Percentiles rank a stretch among this genome's conserved stretches.
phyloP scores from a whole-genome alignment of 2,113 vertebrate genomes.

The Oenanthe oenanthe region DNA sequence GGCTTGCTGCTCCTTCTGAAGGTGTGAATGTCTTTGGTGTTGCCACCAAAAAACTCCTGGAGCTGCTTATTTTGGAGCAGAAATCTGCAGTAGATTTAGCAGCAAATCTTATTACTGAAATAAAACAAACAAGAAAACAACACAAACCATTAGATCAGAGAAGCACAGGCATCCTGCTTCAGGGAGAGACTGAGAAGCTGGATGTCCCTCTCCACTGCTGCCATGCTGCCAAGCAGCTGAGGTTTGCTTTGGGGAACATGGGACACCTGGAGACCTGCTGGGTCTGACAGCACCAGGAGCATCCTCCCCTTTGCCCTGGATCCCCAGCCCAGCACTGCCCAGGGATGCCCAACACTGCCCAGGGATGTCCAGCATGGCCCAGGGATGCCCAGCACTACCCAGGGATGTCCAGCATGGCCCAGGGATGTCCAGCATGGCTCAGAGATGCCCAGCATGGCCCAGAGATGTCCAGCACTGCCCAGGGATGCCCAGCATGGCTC shows the following conservation, averaged over 20 bases:
- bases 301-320: too few species aligned
- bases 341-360: background rate
- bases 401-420: background rate
- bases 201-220: fast-evolving
- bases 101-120: background rate
- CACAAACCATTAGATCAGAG: background rate
- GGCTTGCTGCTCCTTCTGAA: background rate
- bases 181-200: background rate
- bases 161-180: background rate
- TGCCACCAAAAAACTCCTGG: background rate
- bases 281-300: background rate
- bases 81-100: background rate
- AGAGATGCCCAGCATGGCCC: background rate
- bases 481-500: background rate
- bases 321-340: too few species aligned
- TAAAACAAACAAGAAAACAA: background rate
- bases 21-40: fast-evolving
- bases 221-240: background rate
- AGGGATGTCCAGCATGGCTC: too few species aligned
- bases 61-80: background rate
- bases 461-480: background rate
- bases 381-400: background rate
- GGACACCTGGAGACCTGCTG: background rate
- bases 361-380: too few species aligned
- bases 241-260: background rate